Base-by-base conservation (phyloP, 2,113 vertebrate genomes). In the Thermophis baileyi region DNA sequence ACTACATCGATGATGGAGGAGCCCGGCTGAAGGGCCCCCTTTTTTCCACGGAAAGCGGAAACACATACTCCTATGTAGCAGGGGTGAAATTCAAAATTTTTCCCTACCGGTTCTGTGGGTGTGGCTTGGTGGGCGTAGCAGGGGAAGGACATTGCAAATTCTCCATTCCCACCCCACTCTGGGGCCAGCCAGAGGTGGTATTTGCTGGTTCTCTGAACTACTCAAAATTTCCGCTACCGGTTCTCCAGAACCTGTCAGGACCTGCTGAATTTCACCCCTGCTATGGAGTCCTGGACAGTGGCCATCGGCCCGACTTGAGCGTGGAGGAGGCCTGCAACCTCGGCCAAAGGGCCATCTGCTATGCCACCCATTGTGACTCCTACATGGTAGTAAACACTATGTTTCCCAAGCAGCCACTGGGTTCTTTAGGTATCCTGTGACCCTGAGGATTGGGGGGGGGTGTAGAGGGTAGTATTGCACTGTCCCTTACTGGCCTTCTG, bases 361-460 rank as follows among this genome's bases (percentile, higher is more conserved):
- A 99, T 0, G 98, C 98, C 5, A 98, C 98, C 2, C 98, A 98
- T 96, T 96, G 98, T 0, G 98, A 99, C 22, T 96, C 96, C 85
- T 98, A 98, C 93, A 99, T 98, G 9, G 98, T 97, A 0, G 98
- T 99, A 46, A 99, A 99, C 93, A 97, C 98, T 99, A 95, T 98
- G 98, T 90, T 47, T 44, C n/a, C 24, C 9, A 69, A 69, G 63
- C 30, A 69, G 30, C 63, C 1, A 0, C 18, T 22, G 0, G 1
- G 7, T 30, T 35, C 60, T 35, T 69, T 35, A 69, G 30, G 30
- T 25, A 3, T 25, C 25, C 24, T 11, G 54, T 11, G 9, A 63
- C 27, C 57, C 57, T 0, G 3, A 63, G 57, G n/a, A 74, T 74
- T 35, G 30, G n/a, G 30, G 10, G 8, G 10, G 10, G 49, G 49